phyloP scores from a whole-genome alignment of 2,797 vertebrate genomes.

The Pseudotriccus pelzelni region DNA sequence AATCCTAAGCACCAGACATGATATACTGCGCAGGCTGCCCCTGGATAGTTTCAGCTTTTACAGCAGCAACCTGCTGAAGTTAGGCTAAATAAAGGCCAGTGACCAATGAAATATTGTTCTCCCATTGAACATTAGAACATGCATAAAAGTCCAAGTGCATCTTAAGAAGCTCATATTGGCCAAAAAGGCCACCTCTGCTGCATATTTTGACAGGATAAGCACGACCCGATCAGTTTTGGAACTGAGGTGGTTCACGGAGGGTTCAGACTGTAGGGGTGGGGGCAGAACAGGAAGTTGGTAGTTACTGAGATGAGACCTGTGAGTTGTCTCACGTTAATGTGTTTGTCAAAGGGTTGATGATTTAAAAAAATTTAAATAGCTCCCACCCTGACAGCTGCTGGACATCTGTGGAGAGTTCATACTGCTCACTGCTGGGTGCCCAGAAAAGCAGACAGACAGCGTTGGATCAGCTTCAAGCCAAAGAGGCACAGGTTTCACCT shows the following conservation, averaged over 20 bases:
- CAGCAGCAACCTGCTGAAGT: background rate
- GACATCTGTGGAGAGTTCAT: background rate
- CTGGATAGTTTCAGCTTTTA: background rate
- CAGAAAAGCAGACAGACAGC: background rate
- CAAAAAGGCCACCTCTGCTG: background rate
- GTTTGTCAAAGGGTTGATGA: background rate
- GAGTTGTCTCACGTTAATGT: rapidly evolving
- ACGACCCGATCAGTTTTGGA: background rate
- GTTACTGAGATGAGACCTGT: rapidly evolving
- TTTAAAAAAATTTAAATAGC: background rate
- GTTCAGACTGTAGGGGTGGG: background rate
- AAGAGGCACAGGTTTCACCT: background rate
- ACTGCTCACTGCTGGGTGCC: background rate
- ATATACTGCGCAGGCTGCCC: background rate
- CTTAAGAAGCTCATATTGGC: background rate
- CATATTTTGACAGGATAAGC: background rate
- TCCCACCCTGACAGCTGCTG: background rate
- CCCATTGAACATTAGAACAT: background rate
- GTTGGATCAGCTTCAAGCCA: rapidly evolving
- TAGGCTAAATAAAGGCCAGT: background rate
- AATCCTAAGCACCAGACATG: background rate
- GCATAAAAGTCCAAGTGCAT: background rate
- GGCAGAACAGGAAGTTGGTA: background rate
- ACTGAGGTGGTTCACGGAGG: background rate
- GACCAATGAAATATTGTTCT: background rate